These are phyloP conservation scores for Hippocampus barbouri DNA, from an alignment of 2,113 vertebrate species.

Conservation along the genomic window DNA sequence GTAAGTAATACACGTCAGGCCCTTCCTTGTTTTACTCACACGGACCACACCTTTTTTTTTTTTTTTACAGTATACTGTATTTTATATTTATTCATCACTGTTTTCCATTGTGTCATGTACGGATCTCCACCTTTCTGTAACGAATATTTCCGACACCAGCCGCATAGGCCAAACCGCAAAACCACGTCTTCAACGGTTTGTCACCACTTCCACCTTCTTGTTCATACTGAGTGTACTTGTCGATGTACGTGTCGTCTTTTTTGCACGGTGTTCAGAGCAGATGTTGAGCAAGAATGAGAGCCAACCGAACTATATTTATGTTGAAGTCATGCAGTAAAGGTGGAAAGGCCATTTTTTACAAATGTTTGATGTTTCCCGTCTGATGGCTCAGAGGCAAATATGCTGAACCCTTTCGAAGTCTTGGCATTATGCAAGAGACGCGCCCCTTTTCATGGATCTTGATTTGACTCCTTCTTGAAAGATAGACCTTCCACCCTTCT, in stretches of 20 bases:
- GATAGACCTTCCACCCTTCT: conserved; percentile 30
- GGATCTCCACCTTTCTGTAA: conserved; percentile 71
- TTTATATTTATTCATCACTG: conserved; percentile 11
- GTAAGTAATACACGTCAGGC: neutral
- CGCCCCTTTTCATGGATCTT: conserved; percentile 11
- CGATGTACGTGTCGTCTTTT: neutral
- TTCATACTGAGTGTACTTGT: conserved; percentile 20
- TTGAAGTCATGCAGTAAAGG: neutral
- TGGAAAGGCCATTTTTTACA: neutral
- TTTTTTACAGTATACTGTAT: neutral
- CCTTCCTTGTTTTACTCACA: neutral
- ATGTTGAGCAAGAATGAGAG: conserved; percentile 56
- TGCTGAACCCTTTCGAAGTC: conserved; percentile 6
- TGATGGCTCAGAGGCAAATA: neutral
- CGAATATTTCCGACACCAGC: conserved; percentile 88
- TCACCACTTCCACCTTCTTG: conserved; percentile 87
- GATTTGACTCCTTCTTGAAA: conserved; percentile 18
- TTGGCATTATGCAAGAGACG: conserved; percentile 16
- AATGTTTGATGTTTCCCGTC: neutral
- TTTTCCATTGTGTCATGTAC: conserved; percentile 17
- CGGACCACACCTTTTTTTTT: neutral
- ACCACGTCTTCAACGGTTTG: conserved; percentile 87
- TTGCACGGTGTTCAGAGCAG: conserved; percentile 55
- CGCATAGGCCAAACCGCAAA: conserved; percentile 84
- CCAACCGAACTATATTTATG: neutral